These are phyloP conservation scores for Siniperca chuatsi DNA, from an alignment of 2,113 vertebrate genomes.

Conservation along the genomic window DNA sequence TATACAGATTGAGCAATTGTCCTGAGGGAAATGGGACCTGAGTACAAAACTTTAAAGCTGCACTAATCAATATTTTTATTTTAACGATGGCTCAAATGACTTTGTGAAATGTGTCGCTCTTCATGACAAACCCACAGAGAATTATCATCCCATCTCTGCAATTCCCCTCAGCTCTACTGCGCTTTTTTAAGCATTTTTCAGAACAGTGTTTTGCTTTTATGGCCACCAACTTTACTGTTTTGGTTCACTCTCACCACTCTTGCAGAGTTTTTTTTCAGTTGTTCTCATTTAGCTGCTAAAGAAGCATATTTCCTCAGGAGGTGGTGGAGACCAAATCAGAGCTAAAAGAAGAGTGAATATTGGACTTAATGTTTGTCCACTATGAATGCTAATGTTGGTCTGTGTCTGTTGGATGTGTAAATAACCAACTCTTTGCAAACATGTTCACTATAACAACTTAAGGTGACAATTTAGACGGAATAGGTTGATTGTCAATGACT, in stretches of 20 bases:
- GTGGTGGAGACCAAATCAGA: background rate
- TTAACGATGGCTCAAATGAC: background rate
- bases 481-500: no score
- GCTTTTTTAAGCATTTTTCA: background rate
- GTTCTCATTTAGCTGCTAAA: background rate
- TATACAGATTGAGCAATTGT: background rate
- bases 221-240: background rate
- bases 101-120: background rate
- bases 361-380: background rate
- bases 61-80: background rate
- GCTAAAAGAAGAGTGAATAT: background rate
- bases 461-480: no score
- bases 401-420: no score
- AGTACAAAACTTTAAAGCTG: background rate
- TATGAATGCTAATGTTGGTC: background rate
- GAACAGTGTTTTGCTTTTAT: background rate
- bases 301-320: background rate
- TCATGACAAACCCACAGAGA: background rate
- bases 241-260: background rate
- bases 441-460: background rate
- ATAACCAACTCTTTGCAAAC: no score
- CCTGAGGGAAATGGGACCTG: background rate
- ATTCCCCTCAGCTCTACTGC: background rate
- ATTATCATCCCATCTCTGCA: background rate
- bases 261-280: no score